Conservation (phyloP, 2,888 invertebrate species). For the Macropis europaea region DNA sequence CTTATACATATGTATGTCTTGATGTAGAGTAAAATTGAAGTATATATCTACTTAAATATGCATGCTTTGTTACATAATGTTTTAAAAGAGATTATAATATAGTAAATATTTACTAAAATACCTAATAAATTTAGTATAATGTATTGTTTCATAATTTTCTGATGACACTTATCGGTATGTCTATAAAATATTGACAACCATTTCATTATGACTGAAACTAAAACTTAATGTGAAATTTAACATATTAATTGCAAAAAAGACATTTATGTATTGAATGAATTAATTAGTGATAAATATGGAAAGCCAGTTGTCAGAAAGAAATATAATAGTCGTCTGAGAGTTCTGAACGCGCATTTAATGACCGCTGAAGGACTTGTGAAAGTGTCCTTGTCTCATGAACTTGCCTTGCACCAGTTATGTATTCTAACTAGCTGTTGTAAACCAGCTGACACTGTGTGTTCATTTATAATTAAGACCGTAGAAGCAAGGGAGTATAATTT, state of each 20-base stretch:
- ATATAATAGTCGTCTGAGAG: conserved; percentile 2
- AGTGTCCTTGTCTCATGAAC: conserved; percentile 78
- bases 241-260: neutral
- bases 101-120: no score
- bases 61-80: no score
- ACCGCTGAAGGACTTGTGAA: conserved; percentile 63
- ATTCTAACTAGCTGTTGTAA: conserved; percentile 47
- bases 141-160: no score
- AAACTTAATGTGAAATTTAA: no score
- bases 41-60: no score
- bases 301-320: conserved; percentile 3
- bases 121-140: no score
- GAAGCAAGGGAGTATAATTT: neutral
- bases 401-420: conserved; percentile 61
- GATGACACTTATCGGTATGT: no score
- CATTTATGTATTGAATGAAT: neutral
- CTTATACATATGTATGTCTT: no score
- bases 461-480: neutral
- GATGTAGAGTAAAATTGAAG: no score
- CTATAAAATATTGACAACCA: no score
- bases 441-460: conserved; percentile 13
- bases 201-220: no score
- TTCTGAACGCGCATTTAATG: conserved; percentile 23
- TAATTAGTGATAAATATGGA: neutral
- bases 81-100: no score